These are phyloP conservation scores for Habroteleia sp. DNA, from an alignment of 2,888 invertebrate species.

Conservation along the genomic window DNA sequence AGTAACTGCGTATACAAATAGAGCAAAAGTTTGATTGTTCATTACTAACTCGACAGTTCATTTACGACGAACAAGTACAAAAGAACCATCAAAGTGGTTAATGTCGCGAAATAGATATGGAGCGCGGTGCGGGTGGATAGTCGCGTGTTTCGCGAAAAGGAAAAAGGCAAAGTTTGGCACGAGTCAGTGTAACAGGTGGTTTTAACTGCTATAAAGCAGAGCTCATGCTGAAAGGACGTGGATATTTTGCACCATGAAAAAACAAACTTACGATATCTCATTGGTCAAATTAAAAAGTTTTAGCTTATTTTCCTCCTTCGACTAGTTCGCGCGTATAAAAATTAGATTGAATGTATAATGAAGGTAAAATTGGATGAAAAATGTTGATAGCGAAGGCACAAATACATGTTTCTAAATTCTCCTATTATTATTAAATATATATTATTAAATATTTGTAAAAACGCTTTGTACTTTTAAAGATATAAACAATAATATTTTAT, in stretches of 20 bases:
- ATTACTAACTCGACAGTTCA: slow-evolving; percentile 47
- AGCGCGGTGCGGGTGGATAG: slow-evolving; percentile 55
- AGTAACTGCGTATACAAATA: not conserved
- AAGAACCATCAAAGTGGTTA: slow-evolving; percentile 58
- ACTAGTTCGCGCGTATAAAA: too few species aligned
- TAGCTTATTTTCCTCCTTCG: too few species aligned
- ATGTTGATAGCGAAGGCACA: too few species aligned
- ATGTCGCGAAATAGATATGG: slow-evolving; percentile 65
- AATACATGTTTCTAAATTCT: too few species aligned
- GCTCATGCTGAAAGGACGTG: slow-evolving; percentile 67
- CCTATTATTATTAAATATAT: too few species aligned
- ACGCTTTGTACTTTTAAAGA: too few species aligned
- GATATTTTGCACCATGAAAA: slow-evolving; percentile 44
- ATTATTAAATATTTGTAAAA: too few species aligned
- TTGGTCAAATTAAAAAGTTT: slow-evolving; percentile 34
- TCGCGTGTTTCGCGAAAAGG: slow-evolving; percentile 73
- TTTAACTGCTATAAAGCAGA: slow-evolving; percentile 76
- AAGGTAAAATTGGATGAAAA: too few species aligned
- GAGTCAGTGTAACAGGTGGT: slow-evolving; percentile 77
- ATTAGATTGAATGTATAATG: not conserved
- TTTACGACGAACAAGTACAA: slow-evolving; percentile 56
- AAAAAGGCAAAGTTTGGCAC: slow-evolving; percentile 70
- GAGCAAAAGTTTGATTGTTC: slow-evolving; percentile 39
- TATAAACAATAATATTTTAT: too few species aligned
- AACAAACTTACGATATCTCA: slow-evolving; percentile 30